These are phyloP conservation scores for Astyanax mexicanus DNA, from an alignment of 2,797 vertebrate genomes.

Conservation along the genomic window DNA sequence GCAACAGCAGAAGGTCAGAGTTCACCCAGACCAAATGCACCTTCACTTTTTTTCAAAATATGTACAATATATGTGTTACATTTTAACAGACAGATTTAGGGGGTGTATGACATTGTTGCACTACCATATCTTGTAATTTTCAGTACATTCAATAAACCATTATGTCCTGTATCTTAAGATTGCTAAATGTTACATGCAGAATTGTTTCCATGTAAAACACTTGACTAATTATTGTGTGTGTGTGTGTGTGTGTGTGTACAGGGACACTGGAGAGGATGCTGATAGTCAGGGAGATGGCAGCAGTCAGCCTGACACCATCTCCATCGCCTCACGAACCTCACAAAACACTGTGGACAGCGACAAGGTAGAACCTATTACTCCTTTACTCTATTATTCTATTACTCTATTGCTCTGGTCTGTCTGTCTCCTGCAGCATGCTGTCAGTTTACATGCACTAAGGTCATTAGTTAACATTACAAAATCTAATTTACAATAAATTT, in stretches of 20 bases:
- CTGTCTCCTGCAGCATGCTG: neutral
- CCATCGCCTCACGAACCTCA: constrained; percentile 95
- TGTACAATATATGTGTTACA: too few relatives aligned
- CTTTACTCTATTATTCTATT: too few relatives aligned
- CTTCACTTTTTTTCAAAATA: too few relatives aligned
- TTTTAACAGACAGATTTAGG: too few relatives aligned
- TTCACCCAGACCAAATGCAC: neutral
- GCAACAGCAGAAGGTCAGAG: constrained; percentile 90
- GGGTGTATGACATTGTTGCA: too few relatives aligned
- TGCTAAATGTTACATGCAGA: neutral
- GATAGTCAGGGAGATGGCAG: constrained; percentile 98
- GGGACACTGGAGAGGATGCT: constrained; percentile 91
- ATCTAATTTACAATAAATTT: too few relatives aligned
- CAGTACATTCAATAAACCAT: neutral
- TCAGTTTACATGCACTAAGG: neutral
- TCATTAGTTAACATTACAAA: too few relatives aligned
- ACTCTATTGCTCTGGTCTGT: constrained; percentile 7
- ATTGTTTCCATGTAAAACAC: too few relatives aligned
- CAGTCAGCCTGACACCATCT: constrained; percentile 97
- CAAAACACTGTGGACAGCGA: constrained; percentile 99
- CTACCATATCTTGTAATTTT: too few relatives aligned
- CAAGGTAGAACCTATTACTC: constrained; percentile 90
- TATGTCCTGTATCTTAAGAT: too few relatives aligned
- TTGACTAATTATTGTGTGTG: constrained; percentile 10
- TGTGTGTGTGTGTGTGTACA: constrained; percentile 64